These are phyloP conservation scores for Actinia equina DNA, from an alignment of 64 coral and sea anemone species.

Conservation along the genomic window DNA sequence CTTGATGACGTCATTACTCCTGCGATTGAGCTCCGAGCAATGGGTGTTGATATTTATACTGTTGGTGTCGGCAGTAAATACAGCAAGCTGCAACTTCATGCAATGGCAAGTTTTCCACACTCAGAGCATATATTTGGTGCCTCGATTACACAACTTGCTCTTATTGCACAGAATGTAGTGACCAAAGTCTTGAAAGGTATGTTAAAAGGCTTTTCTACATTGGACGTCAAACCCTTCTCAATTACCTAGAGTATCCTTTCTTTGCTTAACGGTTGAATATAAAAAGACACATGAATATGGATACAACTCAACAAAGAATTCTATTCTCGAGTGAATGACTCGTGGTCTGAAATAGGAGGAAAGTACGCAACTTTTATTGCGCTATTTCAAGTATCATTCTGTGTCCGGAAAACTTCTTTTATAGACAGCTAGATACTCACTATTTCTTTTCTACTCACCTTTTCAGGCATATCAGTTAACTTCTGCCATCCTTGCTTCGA, in stretches of 20 bases:
- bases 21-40: constrained; percentile 42
- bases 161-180: constrained; percentile 79
- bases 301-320: too few relatives aligned
- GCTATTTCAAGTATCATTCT: too few relatives aligned
- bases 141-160: constrained; percentile 43
- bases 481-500: constrained; percentile 81
- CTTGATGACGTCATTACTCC: constrained; percentile 88
- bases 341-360: too few relatives aligned
- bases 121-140: constrained; percentile 81
- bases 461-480: constrained; percentile 75
- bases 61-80: constrained; percentile 70
- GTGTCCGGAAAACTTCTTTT: too few relatives aligned
- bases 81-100: constrained; percentile 85
- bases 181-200: constrained; percentile 63
- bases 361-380: too few relatives aligned
- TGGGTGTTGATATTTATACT: constrained; percentile 69
- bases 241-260: too few relatives aligned
- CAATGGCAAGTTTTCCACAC: constrained; percentile 88
- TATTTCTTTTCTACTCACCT: background rate
- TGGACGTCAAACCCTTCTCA: too few relatives aligned
- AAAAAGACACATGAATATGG: too few relatives aligned
- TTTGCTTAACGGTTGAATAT: too few relatives aligned
- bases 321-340: too few relatives aligned
- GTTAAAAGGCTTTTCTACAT: too few relatives aligned
- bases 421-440: background rate